A percentile compares a stretch with the other conserved stretches of the same genome.
Evolutionary conservation across 2,797 vertebrate genomes (phyloP).

Genomic region (Sphaeramia orbicularis): DNA sequence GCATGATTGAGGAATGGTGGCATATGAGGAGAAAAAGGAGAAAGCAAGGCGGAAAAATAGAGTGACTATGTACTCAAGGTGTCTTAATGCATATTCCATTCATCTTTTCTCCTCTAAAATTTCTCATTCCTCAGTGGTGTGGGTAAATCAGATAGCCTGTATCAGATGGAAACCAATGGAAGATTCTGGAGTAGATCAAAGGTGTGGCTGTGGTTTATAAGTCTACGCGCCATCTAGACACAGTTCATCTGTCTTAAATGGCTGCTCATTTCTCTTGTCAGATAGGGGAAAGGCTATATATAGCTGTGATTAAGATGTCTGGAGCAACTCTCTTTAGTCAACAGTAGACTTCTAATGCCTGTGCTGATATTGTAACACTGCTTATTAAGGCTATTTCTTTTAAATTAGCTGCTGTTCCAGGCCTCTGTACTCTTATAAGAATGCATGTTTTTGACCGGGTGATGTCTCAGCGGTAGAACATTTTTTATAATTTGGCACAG

Average conservation of each 20-base stretch:
- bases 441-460: constrained; percentile 35
- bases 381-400: constrained; percentile 66
- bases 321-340: constrained; percentile 66
- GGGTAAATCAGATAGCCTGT: constrained; percentile 74
- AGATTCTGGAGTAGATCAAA: constrained; percentile 80
- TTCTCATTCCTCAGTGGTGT: constrained; percentile 66
- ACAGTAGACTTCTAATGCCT: constrained; percentile 60
- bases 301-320: constrained; percentile 79
- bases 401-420: constrained; percentile 54
- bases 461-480: constrained; percentile 24
- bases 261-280: constrained; percentile 83
- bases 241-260: constrained; percentile 83
- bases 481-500: constrained; percentile 49
- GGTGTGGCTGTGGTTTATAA: constrained; percentile 79
- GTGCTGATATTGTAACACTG: constrained; percentile 35
- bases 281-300: constrained; percentile 74
- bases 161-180: constrained; percentile 78
- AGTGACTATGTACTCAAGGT: constrained; percentile 64
- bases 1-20: constrained; percentile 74
- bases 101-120: constrained; percentile 69
- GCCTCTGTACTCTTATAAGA: constrained; percentile 14
- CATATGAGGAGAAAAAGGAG: constrained; percentile 32
- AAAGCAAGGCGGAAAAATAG: constrained; percentile 63
- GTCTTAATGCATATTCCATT: constrained; percentile 83
- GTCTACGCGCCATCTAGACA: constrained; percentile 69